A percentile compares a stretch with the other conserved stretches of the same genome.
phyloP scores from a whole-genome alignment of 2,888 invertebrate genomes.

The Caenorhabditis becei region DNA sequence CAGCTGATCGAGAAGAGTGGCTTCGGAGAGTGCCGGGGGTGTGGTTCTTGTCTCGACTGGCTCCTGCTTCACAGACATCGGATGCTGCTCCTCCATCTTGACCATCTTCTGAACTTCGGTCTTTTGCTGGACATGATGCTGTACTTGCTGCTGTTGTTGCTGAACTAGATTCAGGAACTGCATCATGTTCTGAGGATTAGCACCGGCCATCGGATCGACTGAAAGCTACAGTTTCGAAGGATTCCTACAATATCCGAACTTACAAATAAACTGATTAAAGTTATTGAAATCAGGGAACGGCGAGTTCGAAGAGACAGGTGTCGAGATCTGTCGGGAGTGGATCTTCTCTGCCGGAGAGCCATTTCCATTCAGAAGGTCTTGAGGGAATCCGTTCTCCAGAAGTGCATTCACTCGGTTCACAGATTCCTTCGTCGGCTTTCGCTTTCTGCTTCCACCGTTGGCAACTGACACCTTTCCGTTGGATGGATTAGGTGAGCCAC shows the following conservation, averaged over 20 bases:
- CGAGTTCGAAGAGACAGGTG: conserved; percentile 46
- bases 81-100: conserved; percentile 2
- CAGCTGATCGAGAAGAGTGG: conserved; percentile 25
- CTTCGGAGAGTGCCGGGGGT: conserved; percentile 2
- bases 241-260: neutral
- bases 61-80: conserved; percentile 36
- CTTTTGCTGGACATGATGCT: conserved; percentile 24
- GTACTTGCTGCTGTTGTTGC: conserved; percentile 34
- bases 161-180: conserved; percentile 51
- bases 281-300: conserved; percentile 56
- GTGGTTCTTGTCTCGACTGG: neutral
- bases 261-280: conserved; percentile 53
- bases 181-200: conserved; percentile 57
- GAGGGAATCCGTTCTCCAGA: conserved; percentile 4
- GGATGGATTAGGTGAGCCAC: conserved; percentile 53
- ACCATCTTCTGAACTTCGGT: conserved; percentile 8
- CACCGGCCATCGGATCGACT: conserved; percentile 47
- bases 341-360: conserved; percentile 31
- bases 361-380: conserved; percentile 11
- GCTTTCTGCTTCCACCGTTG: conserved; percentile 73
- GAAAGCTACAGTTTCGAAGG: neutral
- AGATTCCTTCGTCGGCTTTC: conserved; percentile 74
- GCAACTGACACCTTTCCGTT: conserved; percentile 63
- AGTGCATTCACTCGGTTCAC: conserved; percentile 53
- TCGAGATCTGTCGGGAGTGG: conserved; percentile 22